Percentiles rank a stretch among this genome's conserved stretches.
These are phyloP conservation scores for Eretmochelys imbricata DNA, from an alignment of 2,113 vertebrate genomes.

Conservation along the genomic window DNA sequence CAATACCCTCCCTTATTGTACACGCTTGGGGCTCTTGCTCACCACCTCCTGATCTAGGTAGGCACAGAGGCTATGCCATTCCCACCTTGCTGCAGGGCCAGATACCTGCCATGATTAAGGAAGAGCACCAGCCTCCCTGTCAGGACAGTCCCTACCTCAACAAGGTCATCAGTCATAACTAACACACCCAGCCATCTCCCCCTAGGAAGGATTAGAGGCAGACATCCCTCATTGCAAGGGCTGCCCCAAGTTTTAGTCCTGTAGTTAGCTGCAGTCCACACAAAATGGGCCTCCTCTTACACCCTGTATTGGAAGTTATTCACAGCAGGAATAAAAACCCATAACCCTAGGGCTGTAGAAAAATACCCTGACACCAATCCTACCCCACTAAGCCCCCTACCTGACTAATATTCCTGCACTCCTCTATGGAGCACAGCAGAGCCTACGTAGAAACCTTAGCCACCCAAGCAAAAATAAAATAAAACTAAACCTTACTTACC, in stretches of 20 bases:
- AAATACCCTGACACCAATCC: too few species aligned
- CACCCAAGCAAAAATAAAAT: too few species aligned
- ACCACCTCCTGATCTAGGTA: too few species aligned
- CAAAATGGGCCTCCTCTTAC: background rate
- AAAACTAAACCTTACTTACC: too few species aligned
- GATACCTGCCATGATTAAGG: background rate
- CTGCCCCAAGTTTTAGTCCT: background rate
- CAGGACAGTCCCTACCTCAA: background rate
- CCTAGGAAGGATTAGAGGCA: background rate
- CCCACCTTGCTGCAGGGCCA: background rate
- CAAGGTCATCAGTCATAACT: background rate
- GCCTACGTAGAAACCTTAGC: accelerated
- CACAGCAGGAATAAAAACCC: background rate
- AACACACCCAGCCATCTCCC: background rate
- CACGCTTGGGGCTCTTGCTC: background rate
- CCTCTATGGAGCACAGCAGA: too few species aligned
- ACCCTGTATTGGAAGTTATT: accelerated
- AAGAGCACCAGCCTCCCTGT: background rate
- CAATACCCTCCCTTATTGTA: background rate
- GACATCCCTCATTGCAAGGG: background rate
- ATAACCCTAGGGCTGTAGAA: background rate
- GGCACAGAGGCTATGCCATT: too few species aligned
- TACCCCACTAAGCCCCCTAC: too few species aligned
- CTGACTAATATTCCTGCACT: too few species aligned
- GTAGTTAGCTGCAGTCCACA: accelerated